Evolutionary conservation across 2,797 vertebrate species (phyloP).

Genomic region (Crocodylus rhombifer): DNA sequence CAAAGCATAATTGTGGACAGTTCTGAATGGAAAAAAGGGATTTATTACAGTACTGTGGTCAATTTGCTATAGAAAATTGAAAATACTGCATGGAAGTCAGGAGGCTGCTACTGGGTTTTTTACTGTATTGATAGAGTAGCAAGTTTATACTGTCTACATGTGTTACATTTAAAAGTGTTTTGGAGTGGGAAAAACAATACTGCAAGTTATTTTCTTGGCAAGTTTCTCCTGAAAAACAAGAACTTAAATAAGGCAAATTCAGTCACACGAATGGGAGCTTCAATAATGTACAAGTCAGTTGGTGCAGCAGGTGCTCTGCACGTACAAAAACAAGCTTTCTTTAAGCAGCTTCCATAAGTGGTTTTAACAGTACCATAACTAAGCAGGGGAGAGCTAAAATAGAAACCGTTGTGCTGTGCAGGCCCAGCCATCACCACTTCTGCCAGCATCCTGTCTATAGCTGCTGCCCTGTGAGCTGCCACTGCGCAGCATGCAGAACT

Average conservation of each 20-base stretch:
- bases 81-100: neutral
- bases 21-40: constrained; percentile 7
- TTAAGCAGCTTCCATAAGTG: too few relatives aligned
- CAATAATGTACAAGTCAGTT: neutral
- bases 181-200: neutral
- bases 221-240: neutral
- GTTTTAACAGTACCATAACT: too few relatives aligned
- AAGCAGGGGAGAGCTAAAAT: too few relatives aligned
- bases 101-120: neutral
- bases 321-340: too few relatives aligned
- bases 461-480: too few relatives aligned
- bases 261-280: neutral
- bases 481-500: too few relatives aligned
- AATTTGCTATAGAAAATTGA: neutral
- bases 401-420: too few relatives aligned
- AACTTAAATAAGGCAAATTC: neutral
- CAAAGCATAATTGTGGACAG: neutral
- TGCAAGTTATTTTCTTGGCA: neutral
- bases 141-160: neutral
- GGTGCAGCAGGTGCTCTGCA: neutral
- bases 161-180: neutral
- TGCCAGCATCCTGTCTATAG: too few relatives aligned
- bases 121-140: neutral
- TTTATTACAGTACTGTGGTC: neutral
- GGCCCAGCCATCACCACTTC: too few relatives aligned